A percentile compares a stretch with the other conserved stretches of the same genome.
phyloP scores from a whole-genome alignment of 2,113 vertebrate species.

The Turdus rufiventris region DNA sequence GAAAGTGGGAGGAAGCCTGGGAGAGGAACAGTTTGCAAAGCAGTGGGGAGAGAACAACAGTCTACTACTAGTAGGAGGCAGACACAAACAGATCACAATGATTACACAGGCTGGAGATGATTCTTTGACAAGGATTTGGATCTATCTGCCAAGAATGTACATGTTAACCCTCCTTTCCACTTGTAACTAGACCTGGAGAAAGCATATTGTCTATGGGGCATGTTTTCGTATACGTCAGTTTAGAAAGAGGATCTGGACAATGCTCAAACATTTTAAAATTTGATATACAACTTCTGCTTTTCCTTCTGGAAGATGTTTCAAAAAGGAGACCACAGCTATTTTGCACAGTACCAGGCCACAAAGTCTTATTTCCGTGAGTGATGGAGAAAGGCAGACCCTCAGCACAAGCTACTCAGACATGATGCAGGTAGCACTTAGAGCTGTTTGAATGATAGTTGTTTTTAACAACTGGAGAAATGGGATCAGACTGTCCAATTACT shows the following conservation, averaged over 20 bases:
- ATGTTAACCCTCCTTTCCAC: not conserved
- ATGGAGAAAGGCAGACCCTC: not conserved
- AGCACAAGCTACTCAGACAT: not conserved
- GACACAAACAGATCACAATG: not conserved
- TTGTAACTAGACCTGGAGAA: not conserved
- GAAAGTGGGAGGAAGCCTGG: not conserved
- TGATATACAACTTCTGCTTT: not conserved
- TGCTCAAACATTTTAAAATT: not conserved
- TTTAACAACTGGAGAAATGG: conserved; percentile 24
- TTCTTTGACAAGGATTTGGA: not conserved
- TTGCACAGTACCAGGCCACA: not conserved
- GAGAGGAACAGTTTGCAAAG: not conserved
- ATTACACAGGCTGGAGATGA: not conserved
- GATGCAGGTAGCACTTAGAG: not conserved
- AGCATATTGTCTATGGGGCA: not conserved
- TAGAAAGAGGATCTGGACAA: not conserved
- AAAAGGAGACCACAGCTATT: not conserved
- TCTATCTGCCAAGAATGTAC: not conserved
- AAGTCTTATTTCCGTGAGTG: not conserved
- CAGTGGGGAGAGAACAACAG: not conserved
- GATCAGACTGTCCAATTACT: conserved; percentile 1
- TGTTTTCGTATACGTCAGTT: not conserved
- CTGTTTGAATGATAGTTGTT: not conserved
- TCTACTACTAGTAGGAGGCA: not conserved
- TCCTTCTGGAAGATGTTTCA: not conserved